Base-by-base conservation (phyloP, 2,797 vertebrate genomes). In the Syncerus caffer region DNA sequence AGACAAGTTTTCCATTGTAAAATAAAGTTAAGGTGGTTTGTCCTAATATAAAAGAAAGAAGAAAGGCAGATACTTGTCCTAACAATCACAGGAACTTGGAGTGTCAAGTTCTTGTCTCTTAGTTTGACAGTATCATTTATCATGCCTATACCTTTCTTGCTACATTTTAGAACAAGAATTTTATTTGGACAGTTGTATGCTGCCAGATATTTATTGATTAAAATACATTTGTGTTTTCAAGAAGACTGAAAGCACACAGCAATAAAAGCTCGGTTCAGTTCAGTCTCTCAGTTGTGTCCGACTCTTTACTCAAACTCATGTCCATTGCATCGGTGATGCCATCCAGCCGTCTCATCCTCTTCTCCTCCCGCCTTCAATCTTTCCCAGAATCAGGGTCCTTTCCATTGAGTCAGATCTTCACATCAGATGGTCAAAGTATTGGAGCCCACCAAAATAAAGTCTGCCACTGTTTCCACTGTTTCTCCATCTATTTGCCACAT, bases 1-100 rank as follows among this genome's bases (percentile, higher is more conserved):
- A 98, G 92, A 92, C 78, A 98, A 90, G 97, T 97, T 98, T 98
- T 96, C 95, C 62, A 83, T 47, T 94, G 34, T 86, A 92, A 92
- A 98, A 96, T 82, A 76, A 79, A 96, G 92, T 95, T 96, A 96
- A 90, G 78, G 83, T 96, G 91, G 90, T 71, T 47, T 98, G 91
- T 96, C 85, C 71, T 95, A 96, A 88, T 97, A 92, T 76, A 96
- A 97, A 98, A 98, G 85, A 95, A 93, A 90, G 51, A 90, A 38
- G 11, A 50, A 74, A 95, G 19, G 25, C 14, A 9, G 71, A 89
- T 90, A 85, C 29, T 90, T 51, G 82, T 17, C 17, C 29, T 92
- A 93, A 94, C 11, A 83, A 62, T 60, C 74, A 85, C 0, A 47
- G 47, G 34, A 94, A 25, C 67, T 89, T 55, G 67, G 12, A 2